Evolutionary conservation across 2,797 vertebrate genomes (phyloP).

Genomic region (Falco cherrug): DNA sequence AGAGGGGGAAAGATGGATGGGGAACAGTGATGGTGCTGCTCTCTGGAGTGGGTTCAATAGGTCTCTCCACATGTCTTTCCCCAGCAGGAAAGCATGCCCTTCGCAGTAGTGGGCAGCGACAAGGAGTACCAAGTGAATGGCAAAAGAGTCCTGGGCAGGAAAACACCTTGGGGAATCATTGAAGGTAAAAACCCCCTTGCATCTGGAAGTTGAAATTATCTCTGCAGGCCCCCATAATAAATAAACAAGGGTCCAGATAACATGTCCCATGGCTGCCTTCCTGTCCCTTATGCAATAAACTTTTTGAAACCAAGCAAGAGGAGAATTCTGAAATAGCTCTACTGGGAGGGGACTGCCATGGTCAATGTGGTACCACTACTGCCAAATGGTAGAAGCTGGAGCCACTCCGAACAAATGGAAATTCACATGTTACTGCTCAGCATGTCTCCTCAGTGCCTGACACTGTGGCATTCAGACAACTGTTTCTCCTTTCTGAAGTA

Average conservation of each 20-base stretch:
- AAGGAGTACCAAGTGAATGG: slow-evolving; percentile 98
- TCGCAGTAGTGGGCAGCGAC: slow-evolving; percentile 96
- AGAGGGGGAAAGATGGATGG: not conserved
- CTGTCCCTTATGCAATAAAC: not conserved
- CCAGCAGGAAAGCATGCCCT: slow-evolving; percentile 94
- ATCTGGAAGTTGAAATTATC: not conserved
- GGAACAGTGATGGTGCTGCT: not conserved
- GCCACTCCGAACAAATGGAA: not conserved
- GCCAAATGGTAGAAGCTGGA: not conserved
- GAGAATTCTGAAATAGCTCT: not conserved
- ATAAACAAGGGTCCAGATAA: not conserved
- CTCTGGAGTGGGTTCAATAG: not conserved
- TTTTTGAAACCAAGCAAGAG: not conserved
- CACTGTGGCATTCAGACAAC: not conserved
- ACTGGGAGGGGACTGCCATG: not conserved
- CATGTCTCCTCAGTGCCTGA: not conserved
- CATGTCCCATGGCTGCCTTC: not conserved
- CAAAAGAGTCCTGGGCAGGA: slow-evolving; percentile 93
- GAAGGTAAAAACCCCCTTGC: slow-evolving; percentile 82
- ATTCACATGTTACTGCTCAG: not conserved
- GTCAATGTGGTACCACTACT: not conserved
- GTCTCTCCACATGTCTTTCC: slow-evolving; percentile 12
- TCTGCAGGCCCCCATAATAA: not conserved
- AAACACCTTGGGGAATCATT: slow-evolving; percentile 96
- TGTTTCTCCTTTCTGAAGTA: not conserved